Conservation (phyloP, 2,113 vertebrate genomes). For the Stegostoma tigrinum region DNA sequence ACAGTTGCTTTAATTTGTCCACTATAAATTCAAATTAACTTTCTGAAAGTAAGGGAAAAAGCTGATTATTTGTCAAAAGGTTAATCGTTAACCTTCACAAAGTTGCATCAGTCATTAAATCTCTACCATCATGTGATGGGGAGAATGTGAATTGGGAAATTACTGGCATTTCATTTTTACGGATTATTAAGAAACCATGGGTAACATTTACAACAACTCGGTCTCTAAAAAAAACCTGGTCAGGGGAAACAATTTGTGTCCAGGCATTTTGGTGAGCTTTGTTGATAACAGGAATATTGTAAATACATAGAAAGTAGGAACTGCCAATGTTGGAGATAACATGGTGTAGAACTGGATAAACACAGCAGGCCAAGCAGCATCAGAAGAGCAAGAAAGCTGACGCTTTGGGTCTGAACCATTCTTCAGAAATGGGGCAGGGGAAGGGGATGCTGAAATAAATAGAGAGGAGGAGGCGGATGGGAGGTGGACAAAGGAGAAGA, state of each 20-base stretch:
- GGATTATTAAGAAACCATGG: background rate
- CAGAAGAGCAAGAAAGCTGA: too few species aligned
- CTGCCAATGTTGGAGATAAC: too few species aligned
- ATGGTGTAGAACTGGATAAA: too few species aligned
- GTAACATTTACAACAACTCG: background rate
- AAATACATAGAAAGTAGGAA: background rate
- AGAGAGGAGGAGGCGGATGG: too few species aligned
- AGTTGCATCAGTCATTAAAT: background rate
- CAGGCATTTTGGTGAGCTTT: background rate
- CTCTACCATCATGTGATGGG: background rate
- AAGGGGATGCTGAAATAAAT: too few species aligned
- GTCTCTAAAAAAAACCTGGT: background rate
- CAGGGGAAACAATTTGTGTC: background rate
- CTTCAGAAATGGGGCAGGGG: too few species aligned
- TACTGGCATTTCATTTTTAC: background rate
- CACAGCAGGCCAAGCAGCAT: too few species aligned
- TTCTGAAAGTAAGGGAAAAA: background rate
- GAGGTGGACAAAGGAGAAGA: too few species aligned
- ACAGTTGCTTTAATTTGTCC: background rate
- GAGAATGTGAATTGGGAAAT: background rate
- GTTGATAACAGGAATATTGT: background rate
- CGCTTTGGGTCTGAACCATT: too few species aligned
- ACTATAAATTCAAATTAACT: background rate
- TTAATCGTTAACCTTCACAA: background rate
- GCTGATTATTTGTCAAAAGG: too few species aligned